Conservation (phyloP, 2,888 invertebrate species). For the Erebia ligea region DNA sequence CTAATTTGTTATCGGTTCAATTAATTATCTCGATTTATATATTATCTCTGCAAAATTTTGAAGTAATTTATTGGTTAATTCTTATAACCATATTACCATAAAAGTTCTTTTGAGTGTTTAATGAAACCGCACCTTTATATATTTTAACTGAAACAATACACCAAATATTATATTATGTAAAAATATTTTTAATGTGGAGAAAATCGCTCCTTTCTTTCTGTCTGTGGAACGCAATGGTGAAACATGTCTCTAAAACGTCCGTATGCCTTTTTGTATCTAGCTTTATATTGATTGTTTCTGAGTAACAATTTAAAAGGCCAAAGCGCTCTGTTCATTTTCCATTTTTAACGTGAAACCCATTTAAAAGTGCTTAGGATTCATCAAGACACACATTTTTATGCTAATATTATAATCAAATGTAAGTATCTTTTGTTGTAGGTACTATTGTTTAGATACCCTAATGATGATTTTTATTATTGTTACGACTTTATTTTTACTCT, state of each 20-base stretch:
- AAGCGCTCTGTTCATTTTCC: slow-evolving; percentile 26
- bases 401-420: slow-evolving; percentile 25
- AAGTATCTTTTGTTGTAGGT: slow-evolving; percentile 14
- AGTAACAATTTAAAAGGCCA: slow-evolving; percentile 45
- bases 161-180: too few species aligned
- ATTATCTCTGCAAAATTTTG: neutral
- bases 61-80: too few species aligned
- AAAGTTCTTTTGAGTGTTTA: too few species aligned
- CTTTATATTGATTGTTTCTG: slow-evolving; percentile 49
- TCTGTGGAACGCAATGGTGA: neutral
- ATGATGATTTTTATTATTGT: too few species aligned
- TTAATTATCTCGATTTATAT: too few species aligned
- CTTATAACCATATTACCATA: too few species aligned
- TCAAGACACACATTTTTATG: slow-evolving; percentile 24
- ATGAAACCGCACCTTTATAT: neutral
- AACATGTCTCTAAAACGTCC: slow-evolving; percentile 23
- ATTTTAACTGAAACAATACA: too few species aligned
- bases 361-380: slow-evolving; percentile 31
- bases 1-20: too few species aligned
- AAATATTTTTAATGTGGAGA: neutral
- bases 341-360: slow-evolving; percentile 34
- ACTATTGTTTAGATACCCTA: neutral
- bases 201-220: neutral
- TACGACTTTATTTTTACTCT: too few species aligned
- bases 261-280: slow-evolving; percentile 49